Conservation (phyloP, 1,140 invertebrate species). For the Melitaea cinxia region DNA sequence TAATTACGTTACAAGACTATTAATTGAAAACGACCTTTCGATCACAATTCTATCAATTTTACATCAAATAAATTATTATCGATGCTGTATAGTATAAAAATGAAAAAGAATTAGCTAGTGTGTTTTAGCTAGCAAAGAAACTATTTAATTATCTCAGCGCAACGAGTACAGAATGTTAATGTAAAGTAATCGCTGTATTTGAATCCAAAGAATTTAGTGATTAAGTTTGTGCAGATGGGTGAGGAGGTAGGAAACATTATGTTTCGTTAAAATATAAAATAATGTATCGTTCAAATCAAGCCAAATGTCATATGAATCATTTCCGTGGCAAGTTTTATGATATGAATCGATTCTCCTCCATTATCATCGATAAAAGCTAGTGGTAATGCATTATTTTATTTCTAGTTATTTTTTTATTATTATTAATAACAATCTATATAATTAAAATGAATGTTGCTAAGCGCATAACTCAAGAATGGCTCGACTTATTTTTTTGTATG, state of each 20-base stretch:
- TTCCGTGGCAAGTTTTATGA: no score
- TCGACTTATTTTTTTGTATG: no score
- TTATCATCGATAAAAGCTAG: no score
- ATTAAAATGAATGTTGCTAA: no score
- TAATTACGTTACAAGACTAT: conserved; percentile 29
- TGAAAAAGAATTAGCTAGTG: conserved; percentile 43
- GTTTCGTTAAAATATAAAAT: no score
- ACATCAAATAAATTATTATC: conserved; percentile 56
- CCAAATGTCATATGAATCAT: no score
- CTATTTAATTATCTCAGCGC: conserved; percentile 55
- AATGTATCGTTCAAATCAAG: no score
- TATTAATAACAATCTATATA: no score
- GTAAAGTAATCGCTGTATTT: conserved; percentile 55
- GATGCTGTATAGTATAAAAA: conserved; percentile 52
- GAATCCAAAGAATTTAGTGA: conserved; percentile 37
- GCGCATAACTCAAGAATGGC: no score
- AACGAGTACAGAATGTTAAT: conserved; percentile 63
- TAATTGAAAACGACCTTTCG: conserved; percentile 37
- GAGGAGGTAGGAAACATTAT: conserved; percentile 26
- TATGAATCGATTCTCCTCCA: no score
- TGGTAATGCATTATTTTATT: no score
- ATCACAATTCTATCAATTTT: conserved; percentile 40
- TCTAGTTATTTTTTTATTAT: no score
- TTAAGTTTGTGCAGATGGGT: conserved; percentile 32
- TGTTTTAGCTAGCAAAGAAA: conserved; percentile 40